Conservation (phyloP, 2,113 vertebrate genomes). For the Tamias sibiricus region DNA sequence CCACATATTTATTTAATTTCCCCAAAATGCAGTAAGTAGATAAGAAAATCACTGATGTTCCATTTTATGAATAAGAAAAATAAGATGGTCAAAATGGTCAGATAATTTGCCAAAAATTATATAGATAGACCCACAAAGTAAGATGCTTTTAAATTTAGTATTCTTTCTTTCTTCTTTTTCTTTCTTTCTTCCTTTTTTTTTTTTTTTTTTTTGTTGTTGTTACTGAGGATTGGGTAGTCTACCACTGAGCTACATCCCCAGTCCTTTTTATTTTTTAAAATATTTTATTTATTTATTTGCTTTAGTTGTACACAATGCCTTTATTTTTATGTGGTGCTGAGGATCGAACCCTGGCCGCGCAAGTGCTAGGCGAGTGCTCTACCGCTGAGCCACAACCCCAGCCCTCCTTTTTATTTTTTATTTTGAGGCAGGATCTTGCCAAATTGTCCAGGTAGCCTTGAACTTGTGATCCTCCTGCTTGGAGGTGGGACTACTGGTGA, state of each 20-base stretch:
- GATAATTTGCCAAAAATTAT: constrained; percentile 27
- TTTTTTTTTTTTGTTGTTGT: neutral
- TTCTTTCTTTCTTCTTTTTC: neutral
- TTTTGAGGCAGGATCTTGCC: neutral
- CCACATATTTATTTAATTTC: constrained; percentile 40
- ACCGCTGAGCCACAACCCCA: too few relatives aligned
- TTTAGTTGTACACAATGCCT: too few relatives aligned
- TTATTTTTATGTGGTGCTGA: too few relatives aligned
- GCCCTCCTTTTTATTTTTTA: neutral
- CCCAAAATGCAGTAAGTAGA: neutral
- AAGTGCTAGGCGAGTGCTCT: too few relatives aligned
- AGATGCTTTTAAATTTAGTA: neutral
- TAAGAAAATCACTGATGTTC: neutral
- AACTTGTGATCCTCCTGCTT: neutral
- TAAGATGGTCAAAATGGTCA: neutral
- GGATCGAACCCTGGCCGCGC: too few relatives aligned
- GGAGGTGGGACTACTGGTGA: neutral
- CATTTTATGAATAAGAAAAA: constrained; percentile 56
- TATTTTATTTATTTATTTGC: too few relatives aligned
- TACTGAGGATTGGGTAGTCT: too few relatives aligned
- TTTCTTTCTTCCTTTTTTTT: neutral
- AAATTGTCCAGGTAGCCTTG: neutral
- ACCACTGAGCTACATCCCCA: neutral
- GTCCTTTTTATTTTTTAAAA: neutral
- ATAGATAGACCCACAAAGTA: neutral